Evolutionary conservation across 2,888 invertebrate species (phyloP).

Genomic region (Heliothis peltigera): DNA sequence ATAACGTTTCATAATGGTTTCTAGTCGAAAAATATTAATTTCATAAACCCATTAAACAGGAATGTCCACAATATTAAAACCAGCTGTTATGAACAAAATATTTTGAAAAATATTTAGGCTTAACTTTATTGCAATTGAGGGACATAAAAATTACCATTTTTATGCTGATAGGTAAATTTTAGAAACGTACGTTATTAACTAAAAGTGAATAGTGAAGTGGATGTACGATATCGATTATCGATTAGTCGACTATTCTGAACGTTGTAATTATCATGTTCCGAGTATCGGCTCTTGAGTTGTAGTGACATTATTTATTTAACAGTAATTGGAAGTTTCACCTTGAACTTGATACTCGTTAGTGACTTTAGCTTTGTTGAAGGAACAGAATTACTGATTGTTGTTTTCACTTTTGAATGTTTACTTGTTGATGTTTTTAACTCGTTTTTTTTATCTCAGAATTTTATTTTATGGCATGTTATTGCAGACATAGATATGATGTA

Average conservation of each 20-base stretch:
- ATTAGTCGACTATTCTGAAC: conserved; percentile 39
- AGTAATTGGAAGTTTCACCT: conserved; percentile 12
- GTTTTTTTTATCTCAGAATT: neutral
- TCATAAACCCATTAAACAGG: conserved; percentile 23
- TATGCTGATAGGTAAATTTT: conserved; percentile 61
- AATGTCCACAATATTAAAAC: conserved; percentile 55
- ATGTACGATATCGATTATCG: conserved; percentile 29
- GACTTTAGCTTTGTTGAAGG: neutral
- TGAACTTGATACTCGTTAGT: conserved; percentile 21
- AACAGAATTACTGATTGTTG: neutral
- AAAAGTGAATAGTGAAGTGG: conserved; percentile 52
- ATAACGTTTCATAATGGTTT: conserved; percentile 19
- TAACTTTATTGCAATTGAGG: conserved; percentile 70
- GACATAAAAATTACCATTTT: conserved; percentile 74
- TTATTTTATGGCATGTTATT: too few species aligned
- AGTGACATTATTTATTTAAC: conserved; percentile 40
- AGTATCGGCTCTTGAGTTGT: conserved; percentile 1
- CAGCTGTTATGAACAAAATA: conserved; percentile 68
- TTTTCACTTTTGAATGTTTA: neutral
- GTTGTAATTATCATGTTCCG: conserved; percentile 15
- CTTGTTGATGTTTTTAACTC: neutral
- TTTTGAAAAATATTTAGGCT: conserved; percentile 70
- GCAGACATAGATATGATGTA: too few species aligned
- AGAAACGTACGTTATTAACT: conserved; percentile 60
- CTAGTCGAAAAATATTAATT: conserved; percentile 48